phyloP scores from a whole-genome alignment of 2,797 vertebrate species.

The Capromys pilorides region DNA sequence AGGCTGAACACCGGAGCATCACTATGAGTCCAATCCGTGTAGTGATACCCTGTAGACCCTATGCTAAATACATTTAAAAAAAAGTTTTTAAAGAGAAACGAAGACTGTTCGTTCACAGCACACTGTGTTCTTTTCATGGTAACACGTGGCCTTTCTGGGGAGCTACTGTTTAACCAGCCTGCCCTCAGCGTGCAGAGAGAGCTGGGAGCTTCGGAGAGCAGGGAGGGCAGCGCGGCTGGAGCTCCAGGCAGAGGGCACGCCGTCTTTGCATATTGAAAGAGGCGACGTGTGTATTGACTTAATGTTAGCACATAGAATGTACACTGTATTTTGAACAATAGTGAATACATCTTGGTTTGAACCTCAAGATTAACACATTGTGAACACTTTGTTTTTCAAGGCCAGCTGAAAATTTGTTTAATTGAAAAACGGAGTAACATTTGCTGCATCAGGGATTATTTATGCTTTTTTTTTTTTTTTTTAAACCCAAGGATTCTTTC shows the following conservation, averaged over 20 bases:
- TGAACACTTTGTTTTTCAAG: constrained; percentile 81
- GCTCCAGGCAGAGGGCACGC: not conserved
- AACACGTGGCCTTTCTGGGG: not conserved
- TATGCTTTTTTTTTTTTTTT: not conserved
- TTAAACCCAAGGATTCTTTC: constrained; percentile 80
- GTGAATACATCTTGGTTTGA: not conserved
- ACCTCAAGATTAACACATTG: constrained; percentile 41
- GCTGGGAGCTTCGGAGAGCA: constrained; percentile 2
- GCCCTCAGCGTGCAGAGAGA: not conserved
- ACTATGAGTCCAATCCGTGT: too few species aligned
- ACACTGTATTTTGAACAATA: not conserved
- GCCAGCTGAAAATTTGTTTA: constrained; percentile 65
- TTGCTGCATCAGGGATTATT: too few species aligned
- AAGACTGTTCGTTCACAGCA: not conserved
- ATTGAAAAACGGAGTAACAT: too few species aligned
- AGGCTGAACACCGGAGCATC: too few species aligned
- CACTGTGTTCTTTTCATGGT: not conserved
- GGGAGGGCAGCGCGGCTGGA: not conserved
- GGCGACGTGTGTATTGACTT: constrained; percentile 11
- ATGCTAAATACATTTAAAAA: not conserved
- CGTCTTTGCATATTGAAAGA: not conserved
- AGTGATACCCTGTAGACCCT: too few species aligned
- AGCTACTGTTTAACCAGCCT: not conserved
- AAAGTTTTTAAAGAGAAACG: not conserved
- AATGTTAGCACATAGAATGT: not conserved